Evolutionary conservation across 2,797 vertebrate species (phyloP).

Genomic region (Micropoecilia bifurca): DNA sequence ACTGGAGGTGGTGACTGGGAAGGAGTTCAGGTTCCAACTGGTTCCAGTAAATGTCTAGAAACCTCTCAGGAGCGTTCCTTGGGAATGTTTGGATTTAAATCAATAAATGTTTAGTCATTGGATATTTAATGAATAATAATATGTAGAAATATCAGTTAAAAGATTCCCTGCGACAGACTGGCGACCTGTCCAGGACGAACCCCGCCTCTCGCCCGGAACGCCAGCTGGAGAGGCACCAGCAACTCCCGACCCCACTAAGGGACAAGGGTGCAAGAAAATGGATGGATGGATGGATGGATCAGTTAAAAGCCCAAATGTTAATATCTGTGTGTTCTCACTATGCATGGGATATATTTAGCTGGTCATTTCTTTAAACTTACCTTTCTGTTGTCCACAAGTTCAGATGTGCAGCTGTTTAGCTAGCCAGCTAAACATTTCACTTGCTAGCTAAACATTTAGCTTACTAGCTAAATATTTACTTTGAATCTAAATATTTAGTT

Average conservation of each 20-base stretch:
- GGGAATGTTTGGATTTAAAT: background rate
- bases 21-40: background rate
- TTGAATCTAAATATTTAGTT: background rate
- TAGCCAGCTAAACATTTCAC: background rate
- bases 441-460: too few species aligned
- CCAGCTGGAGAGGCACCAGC: too few species aligned
- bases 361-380: background rate
- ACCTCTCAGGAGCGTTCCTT: background rate
- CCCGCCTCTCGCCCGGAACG: too few species aligned
- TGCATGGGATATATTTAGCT: background rate
- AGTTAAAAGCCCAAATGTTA: background rate
- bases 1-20: constrained; percentile 35
- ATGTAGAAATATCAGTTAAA: too few species aligned
- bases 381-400: background rate
- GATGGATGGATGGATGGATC: too few species aligned
- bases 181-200: too few species aligned
- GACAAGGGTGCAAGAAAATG: too few species aligned
- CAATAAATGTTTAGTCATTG: background rate
- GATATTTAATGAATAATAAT: background rate
- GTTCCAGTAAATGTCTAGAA: background rate
- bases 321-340: background rate
- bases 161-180: too few species aligned
- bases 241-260: too few species aligned
- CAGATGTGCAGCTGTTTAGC: background rate
- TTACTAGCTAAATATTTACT: background rate